phyloP scores from a whole-genome alignment of 2,888 invertebrate species.

The Homarus gammarus region DNA sequence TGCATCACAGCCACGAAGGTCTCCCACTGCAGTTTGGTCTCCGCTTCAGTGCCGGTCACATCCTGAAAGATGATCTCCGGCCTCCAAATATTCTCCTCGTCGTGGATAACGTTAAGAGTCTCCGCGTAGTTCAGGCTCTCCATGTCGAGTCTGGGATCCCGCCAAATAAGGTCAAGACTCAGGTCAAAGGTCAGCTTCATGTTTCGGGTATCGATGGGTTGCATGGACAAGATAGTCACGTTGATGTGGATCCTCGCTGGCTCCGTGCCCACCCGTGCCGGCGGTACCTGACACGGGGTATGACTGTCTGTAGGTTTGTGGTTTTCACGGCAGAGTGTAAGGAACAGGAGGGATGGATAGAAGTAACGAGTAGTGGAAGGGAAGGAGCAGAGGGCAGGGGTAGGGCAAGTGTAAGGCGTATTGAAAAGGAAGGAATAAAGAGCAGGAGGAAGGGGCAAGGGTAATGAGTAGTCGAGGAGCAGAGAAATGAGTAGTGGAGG shows the following conservation, averaged over 20 bases:
- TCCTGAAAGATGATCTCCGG: conserved; percentile 72
- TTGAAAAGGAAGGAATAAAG: no score
- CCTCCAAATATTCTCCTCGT: conserved; percentile 58
- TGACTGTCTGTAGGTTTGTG: no score
- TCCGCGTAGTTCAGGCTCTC: conserved; percentile 73
- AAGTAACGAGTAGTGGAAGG: no score
- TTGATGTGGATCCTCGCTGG: conserved; percentile 58
- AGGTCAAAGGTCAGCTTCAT: conserved; percentile 61
- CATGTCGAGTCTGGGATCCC: conserved; percentile 70
- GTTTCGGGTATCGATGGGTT: conserved; percentile 69
- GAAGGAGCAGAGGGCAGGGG: no score
- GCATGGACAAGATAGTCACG: conserved; percentile 67
- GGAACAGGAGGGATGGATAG: no score
- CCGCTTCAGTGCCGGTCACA: conserved; percentile 60
- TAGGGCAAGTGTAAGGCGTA: no score
- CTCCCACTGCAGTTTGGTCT: conserved; percentile 54
- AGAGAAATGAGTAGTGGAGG: no score
- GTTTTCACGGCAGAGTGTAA: no score
- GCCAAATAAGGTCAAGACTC: conserved; percentile 56
- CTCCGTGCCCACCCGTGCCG: conserved; percentile 63
- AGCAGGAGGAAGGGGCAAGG: no score
- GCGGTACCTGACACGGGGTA: conserved; percentile 60
- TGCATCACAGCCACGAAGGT: conserved; percentile 72
- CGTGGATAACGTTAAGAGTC: conserved; percentile 65
- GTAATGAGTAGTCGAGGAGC: no score